These are phyloP conservation scores for Stichopus horrens DNA, from an alignment of 53 echinoderm and acorn worm species.

Conservation along the genomic window DNA sequence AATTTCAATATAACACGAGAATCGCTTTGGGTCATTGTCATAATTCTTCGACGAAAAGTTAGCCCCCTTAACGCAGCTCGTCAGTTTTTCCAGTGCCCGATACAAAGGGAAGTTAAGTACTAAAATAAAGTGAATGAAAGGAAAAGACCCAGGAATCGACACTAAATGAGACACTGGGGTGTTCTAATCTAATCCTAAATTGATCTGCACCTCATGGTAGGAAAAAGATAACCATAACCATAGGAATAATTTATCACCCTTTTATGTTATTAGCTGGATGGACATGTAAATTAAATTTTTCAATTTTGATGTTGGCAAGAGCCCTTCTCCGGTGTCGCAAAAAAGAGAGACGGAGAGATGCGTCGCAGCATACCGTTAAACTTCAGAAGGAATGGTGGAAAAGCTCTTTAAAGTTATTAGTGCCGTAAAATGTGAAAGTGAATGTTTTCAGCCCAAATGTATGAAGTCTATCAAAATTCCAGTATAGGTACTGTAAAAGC, in stretches of 20 bases:
- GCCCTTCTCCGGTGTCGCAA: not conserved
- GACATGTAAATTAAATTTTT: not conserved
- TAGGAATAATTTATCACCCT: constrained; percentile 28
- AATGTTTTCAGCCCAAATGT: no score
- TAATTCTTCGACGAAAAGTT: not conserved
- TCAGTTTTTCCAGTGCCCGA: not conserved
- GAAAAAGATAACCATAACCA: not conserved
- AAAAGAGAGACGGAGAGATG: not conserved
- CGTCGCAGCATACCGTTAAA: no score
- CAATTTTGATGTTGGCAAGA: not conserved
- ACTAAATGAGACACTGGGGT: constrained; percentile 19
- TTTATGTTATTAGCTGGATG: constrained; percentile 31
- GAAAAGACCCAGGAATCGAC: not conserved
- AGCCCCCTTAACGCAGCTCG: not conserved
- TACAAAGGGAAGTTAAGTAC: not conserved
- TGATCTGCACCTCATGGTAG: not conserved
- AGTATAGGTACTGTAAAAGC: no score
- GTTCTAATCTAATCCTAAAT: constrained; percentile 25
- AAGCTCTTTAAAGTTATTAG: no score
- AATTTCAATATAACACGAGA: not conserved
- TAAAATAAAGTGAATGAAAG: not conserved
- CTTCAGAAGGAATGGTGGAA: no score
- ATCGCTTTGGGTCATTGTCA: not conserved
- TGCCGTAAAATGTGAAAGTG: no score
- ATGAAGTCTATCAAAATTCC: no score